A percentile compares a stretch with the other conserved stretches of the same genome.
phyloP scores from a whole-genome alignment of 1,140 invertebrate species.

The Lanistes nyassanus region DNA sequence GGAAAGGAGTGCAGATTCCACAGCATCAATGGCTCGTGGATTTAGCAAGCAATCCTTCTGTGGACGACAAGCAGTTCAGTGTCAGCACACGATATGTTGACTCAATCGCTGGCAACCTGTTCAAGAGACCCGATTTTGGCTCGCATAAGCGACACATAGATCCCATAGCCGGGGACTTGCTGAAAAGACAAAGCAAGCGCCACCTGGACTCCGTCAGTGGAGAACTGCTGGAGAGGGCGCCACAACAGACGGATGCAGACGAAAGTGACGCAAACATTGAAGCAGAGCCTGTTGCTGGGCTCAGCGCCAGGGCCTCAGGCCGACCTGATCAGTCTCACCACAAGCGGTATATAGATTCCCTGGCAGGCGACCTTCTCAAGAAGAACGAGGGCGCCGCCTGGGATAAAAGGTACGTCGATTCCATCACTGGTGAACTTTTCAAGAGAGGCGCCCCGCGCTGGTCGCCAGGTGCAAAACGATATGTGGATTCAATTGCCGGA shows the following conservation, averaged over 20 bases:
- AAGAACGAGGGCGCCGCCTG: background rate
- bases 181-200: background rate
- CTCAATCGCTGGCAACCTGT: constrained; percentile 21
- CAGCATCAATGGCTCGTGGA: constrained; percentile 4
- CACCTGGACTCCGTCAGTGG: constrained; percentile 9
- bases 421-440: constrained; percentile 4
- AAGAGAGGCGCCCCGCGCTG: background rate
- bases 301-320: too few relatives aligned
- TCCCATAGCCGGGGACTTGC: constrained; percentile 8
- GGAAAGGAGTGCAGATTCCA: background rate
- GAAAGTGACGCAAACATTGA: too few relatives aligned
- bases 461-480: too few relatives aligned
- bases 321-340: background rate
- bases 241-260: background rate
- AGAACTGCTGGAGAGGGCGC: background rate
- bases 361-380: constrained; percentile 12
- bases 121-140: background rate
- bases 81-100: constrained; percentile 15
- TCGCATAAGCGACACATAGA: constrained; percentile 11
- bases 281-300: too few relatives aligned
- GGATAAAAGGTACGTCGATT: constrained; percentile 13
- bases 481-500: too few relatives aligned
- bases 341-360: constrained; percentile 12
- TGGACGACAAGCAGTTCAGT: background rate
- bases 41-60: background rate